phyloP scores from a whole-genome alignment of 92 coral and sea anemone species.

The Bergia sp. region DNA sequence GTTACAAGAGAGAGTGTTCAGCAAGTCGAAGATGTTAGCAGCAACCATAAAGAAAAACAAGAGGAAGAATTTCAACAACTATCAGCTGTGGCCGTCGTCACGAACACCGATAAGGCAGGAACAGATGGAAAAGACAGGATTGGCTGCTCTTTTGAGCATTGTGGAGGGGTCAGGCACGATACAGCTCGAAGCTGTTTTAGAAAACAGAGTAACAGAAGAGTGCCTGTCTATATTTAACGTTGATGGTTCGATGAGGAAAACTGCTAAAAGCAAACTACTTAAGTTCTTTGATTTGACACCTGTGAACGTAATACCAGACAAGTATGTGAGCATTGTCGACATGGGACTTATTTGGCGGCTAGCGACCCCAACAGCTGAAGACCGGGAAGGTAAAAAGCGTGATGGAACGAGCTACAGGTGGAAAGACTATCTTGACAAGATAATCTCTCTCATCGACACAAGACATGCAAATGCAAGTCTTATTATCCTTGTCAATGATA shows the following conservation, averaged over 20 bases:
- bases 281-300: constrained; percentile 49
- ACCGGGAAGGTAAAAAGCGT: constrained; percentile 48
- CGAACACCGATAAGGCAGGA: constrained; percentile 30
- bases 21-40: constrained; percentile 44
- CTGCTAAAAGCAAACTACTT: constrained; percentile 47
- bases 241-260: constrained; percentile 53
- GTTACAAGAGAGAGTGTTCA: constrained; percentile 43
- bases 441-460: constrained; percentile 47
- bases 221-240: constrained; percentile 45
- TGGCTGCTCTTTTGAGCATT: constrained; percentile 46
- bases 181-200: constrained; percentile 45
- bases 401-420: constrained; percentile 46
- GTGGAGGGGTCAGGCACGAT: constrained; percentile 53
- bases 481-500: too few relatives aligned
- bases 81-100: constrained; percentile 44
- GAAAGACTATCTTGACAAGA: constrained; percentile 53
- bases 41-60: constrained; percentile 48
- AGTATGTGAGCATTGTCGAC: constrained; percentile 34
- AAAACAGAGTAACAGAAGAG: constrained; percentile 51
- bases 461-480: too few relatives aligned
- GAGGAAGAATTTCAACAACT: constrained; percentile 42
- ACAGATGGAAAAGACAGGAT: constrained; percentile 48
- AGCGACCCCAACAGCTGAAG: constrained; percentile 48
- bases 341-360: constrained; percentile 51
- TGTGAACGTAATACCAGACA: constrained; percentile 43